Evolutionary conservation across 2,888 invertebrate genomes (phyloP), one percentile per base, ranked within the genome.

Genomic region (Helicoverpa assulta): DNA sequence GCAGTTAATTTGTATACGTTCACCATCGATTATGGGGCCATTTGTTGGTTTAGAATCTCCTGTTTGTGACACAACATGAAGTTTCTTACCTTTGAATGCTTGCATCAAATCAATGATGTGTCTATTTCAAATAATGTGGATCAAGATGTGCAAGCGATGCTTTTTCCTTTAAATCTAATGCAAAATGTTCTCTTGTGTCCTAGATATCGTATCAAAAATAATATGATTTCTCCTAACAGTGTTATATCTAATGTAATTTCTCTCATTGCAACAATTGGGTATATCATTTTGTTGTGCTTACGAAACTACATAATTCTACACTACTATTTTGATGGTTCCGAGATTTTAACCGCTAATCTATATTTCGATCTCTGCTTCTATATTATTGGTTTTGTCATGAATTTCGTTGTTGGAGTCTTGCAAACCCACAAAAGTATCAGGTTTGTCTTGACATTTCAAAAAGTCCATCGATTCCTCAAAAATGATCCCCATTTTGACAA

Each of bases 391-490:
- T 47, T 72, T 7, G 16, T n/a, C 12, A 19, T 54, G 4, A 61
- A 29, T 54, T 40, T 50, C 18, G 5, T 37, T 0, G 72, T n/a
- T 5, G 14, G 19, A 7, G 54, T 62, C 26, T 10, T 40, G 37
- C 26, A 37, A 52, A 16, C 53, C 1, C 61, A 60, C n/a, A 40
- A 8, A 1, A 19, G 18, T 6, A 29, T 54, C n/a, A 16, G 37
- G 0, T 33, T 72, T 40, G 72, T 61, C 0, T 0, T 72, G 2
- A 72, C 19, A 16, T 72, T 72, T 19, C 69, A 69, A 61, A 54
- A 54, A 40, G 62, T 72, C n/a, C 72, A 69, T n/a, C 19, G 73
- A 50, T 26, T 61, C 18, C 53, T 72, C 5, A 19, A 62, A 3
- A 6, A 61, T 10, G 16, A 58, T 18, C 12, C 2, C 18, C 29